Evolutionary conservation across 2,888 invertebrate species (phyloP), one percentile per base, ranked within the genome.

Genomic region (Micropterix aruncella): DNA sequence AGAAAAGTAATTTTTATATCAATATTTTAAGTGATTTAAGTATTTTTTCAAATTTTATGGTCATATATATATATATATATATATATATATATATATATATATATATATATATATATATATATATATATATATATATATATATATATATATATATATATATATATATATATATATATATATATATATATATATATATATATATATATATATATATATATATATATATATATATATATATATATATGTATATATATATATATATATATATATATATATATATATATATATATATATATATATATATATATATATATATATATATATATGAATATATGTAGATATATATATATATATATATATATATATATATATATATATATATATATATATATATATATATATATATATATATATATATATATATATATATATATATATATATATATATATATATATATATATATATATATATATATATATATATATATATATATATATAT

Each of bases 51-150:
- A n/a, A n/a, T n/a, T n/a, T n/a, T n/a, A n/a, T 12, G 41, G 37
- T 9, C 45, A 16, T 27, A 46, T 36, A 18, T 47, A 27, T 41
- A 27, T 41, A 19, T 41, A 18, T 46, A 46, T 47, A 19, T 46
- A 19, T 47, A 19, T 47, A 46, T 42, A 46, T 41, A 38, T 46
- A 40, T 40, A 38, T 40, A 14, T 46, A 46, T 46, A 38, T 46
- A 19, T 47, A 19, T 36, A 37, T 47, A 40, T 46, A 40, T 47
- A 46, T 46, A 17, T 46, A 18, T 47, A 38, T 47, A 18, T 48
- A 47, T 40, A 43, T 48, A 44, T 40, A 43, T 48, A 42, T 48
- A 47, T 47, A 39, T 48, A 48, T 48, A 44, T 48, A 43, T 48
- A 41, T 44, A 41, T 48, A 44, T 47, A 43, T 47, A 43, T 47